Conservation (phyloP, 2,113 vertebrate species). For the Centrocercus urophasianus region DNA sequence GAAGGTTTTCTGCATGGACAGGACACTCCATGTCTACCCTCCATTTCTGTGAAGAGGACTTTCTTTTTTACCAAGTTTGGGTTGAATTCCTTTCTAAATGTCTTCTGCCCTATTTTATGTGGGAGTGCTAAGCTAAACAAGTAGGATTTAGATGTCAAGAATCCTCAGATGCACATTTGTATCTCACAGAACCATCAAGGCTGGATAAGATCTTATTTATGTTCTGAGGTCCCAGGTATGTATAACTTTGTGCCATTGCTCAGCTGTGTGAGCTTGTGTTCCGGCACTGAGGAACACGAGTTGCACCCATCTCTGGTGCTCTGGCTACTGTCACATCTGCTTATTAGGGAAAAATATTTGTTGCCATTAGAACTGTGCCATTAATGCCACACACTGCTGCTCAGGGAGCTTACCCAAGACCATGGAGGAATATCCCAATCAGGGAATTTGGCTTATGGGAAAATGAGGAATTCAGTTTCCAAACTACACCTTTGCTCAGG, state of each 20-base stretch:
- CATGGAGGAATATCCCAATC: not conserved
- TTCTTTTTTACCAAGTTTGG: not conserved
- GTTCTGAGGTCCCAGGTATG: not conserved
- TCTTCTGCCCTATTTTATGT: not conserved
- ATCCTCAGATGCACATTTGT: not conserved
- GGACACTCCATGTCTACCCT: not conserved
- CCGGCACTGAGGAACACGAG: not conserved
- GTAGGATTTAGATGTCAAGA: not conserved
- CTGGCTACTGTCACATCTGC: not conserved
- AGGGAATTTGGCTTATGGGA: not conserved
- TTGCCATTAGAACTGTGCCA: not conserved
- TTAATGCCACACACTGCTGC: not conserved
- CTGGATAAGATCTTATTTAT: not conserved
- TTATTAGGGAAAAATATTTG: not conserved
- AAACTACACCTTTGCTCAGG: not conserved
- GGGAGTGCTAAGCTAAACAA: not conserved
- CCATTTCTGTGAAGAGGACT: not conserved
- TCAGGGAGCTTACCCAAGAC: not conserved
- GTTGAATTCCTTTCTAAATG: not conserved
- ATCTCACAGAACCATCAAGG: not conserved
- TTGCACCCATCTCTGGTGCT: not conserved
- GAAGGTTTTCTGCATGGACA: not conserved
- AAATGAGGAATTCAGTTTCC: fast-evolving
- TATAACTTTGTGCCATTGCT: not conserved
- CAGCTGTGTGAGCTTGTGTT: not conserved